Evolutionary conservation across 2,888 invertebrate genomes (phyloP), one percentile per base, ranked within the genome.

Genomic region (Drosophila subquinaria): DNA sequence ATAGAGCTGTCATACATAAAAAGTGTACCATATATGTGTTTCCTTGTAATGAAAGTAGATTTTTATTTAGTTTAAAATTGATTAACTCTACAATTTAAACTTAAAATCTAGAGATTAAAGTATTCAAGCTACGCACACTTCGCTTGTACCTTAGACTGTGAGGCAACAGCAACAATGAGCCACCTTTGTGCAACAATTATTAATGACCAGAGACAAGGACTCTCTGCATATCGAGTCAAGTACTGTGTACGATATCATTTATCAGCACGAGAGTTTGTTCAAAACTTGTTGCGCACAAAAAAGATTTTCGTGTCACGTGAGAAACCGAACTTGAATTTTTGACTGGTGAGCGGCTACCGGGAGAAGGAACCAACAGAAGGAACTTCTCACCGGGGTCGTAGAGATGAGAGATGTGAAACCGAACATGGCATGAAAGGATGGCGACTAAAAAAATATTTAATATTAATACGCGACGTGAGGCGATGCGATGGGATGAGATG

Each of bases 291-390:
- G 91, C 91, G 79, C 90, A 90, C 88, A 91, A 91, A 91, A 91
- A 89, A 89, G 89, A 89, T 91, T 91, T 91, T 89, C 91, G 76
- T 91, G 91, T 91, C 91, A 91, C 89, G 84, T 90, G 89, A 87
- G 79, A 77, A 68, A 55, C 45, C 47, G 51, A 60, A 70, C 59
- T 80, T 71, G 62, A 63, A 73, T 66, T 67, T 69, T 69, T 73
- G 72, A 69, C 61, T 73, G 52, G 65, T 50, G 45, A 65, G 62
- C 65, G 66, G 87, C 88, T 88, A 88, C 89, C 65, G 82, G 67
- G 50, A 56, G 66, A 80, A 84, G 59, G 66, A 80, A 84, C 86
- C 61, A 53, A 10, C 13, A 66, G 33, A 35, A 13, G 40, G 36
- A 11, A 40, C 59, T 30, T 13, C 30, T n/a, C 33, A 23, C 51